Conservation (phyloP, 2,797 vertebrate genomes). For the Propithecus deckenii region DNA sequence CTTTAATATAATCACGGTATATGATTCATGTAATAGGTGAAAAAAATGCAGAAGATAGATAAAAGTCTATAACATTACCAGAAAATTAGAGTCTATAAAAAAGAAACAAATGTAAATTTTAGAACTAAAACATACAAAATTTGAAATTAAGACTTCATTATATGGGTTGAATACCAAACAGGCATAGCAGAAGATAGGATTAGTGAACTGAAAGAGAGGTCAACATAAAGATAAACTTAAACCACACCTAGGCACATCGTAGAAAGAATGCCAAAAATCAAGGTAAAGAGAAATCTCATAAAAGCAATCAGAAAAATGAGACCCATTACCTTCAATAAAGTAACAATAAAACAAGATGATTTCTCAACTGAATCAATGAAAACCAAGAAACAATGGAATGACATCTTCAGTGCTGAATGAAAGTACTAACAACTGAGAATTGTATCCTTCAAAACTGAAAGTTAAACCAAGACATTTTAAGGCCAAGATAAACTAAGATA, state of each 20-base stretch:
- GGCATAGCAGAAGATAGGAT: background rate
- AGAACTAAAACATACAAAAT: background rate
- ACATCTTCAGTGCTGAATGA: background rate
- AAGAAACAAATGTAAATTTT: background rate
- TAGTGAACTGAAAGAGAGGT: background rate
- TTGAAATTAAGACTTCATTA: slow-evolving; percentile 8
- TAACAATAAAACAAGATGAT: background rate
- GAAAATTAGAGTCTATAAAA: background rate
- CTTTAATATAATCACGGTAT: background rate
- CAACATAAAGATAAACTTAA: background rate
- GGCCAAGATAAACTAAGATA: slow-evolving; percentile 19
- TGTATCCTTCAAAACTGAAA: slow-evolving; percentile 18
- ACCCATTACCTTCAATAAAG: background rate
- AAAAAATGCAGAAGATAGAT: background rate
- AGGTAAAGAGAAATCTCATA: background rate
- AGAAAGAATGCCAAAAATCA: background rate
- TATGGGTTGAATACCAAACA: background rate
- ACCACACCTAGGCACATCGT: background rate
- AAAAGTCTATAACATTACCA: background rate
- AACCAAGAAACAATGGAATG: background rate
- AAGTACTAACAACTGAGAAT: background rate
- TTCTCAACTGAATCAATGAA: background rate
- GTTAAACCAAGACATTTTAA: background rate
- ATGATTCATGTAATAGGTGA: background rate
- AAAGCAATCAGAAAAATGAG: background rate